Percentiles rank a stretch among this genome's conserved stretches.
These are phyloP conservation scores for Scaptomyza caliginosa DNA, from an alignment of 2,888 invertebrate genomes.

Conservation along the genomic window DNA sequence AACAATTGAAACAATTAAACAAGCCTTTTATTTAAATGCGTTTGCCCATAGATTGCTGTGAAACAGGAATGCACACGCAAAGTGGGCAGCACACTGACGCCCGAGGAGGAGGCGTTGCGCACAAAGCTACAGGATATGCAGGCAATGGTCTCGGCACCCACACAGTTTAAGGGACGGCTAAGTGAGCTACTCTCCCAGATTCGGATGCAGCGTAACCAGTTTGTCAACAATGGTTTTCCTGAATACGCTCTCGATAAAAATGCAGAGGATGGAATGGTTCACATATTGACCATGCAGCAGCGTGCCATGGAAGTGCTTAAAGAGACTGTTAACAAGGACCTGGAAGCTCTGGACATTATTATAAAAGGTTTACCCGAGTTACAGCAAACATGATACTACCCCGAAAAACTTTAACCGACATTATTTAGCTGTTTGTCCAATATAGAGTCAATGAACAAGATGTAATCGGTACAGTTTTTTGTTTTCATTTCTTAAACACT, in stretches of 20 bases:
- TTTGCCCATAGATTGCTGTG: conserved; percentile 89
- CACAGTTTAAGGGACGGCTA: conserved; percentile 96
- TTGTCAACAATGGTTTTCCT: conserved; percentile 86
- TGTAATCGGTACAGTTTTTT: conserved; percentile 54
- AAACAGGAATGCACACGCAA: conserved; percentile 95
- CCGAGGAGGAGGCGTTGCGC: conserved; percentile 95
- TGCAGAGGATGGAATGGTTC: conserved; percentile 89
- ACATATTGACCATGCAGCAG: conserved; percentile 94
- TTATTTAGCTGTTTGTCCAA: conserved; percentile 47
- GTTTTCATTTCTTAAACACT: conserved; percentile 22
- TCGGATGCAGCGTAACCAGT: conserved; percentile 88
- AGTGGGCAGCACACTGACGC: conserved; percentile 92
- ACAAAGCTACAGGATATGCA: conserved; percentile 94
- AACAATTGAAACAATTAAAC: not conserved
- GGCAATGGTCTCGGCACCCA: conserved; percentile 94
- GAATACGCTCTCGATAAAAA: conserved; percentile 92
- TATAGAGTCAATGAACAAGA: conserved; percentile 58
- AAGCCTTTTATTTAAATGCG: not conserved
- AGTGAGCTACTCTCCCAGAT: conserved; percentile 96
- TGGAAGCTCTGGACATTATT: conserved; percentile 91
- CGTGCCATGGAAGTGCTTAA: conserved; percentile 94
- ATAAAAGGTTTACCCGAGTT: conserved; percentile 90
- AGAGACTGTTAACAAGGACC: conserved; percentile 91
- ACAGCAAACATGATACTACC: conserved; percentile 56
- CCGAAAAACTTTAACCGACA: conserved; percentile 20